Conservation (phyloP, 30 jellyfish, hydroid and myxozoan species). For the Nemopilema nomurai region DNA sequence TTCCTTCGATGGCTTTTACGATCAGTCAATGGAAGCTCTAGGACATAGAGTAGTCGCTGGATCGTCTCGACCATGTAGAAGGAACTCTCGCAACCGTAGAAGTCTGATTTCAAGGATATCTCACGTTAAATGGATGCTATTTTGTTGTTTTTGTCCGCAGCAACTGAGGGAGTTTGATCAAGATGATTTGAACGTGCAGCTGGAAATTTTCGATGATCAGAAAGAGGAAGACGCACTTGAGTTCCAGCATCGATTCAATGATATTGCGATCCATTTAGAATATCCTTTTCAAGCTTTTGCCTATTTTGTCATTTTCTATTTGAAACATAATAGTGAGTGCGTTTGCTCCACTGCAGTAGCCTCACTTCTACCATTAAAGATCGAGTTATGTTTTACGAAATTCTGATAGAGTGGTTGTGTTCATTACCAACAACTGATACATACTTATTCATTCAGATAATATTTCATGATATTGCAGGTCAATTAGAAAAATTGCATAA, state of each 20-base stretch:
- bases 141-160: slow-evolving; percentile 35
- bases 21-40: neutral
- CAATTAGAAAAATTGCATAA: too few species aligned
- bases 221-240: slow-evolving; percentile 93
- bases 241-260: slow-evolving; percentile 93
- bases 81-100: neutral
- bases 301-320: neutral
- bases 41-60: neutral
- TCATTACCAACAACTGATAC: too few species aligned
- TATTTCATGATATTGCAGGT: too few species aligned
- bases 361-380: too few species aligned
- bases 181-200: slow-evolving; percentile 91
- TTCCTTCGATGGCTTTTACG: neutral
- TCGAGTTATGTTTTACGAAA: too few species aligned
- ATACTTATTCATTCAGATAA: too few species aligned
- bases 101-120: neutral
- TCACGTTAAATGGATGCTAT: neutral
- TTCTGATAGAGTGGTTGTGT: too few species aligned
- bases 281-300: slow-evolving; percentile 39
- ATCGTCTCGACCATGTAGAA: neutral
- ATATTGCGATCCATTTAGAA: slow-evolving; percentile 85
- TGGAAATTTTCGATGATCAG: slow-evolving; percentile 94
- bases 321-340: neutral
- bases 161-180: slow-evolving; percentile 82
- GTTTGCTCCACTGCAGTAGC: too few species aligned